These are phyloP conservation scores for Climacteris rufus DNA, from an alignment of 2,113 vertebrate genomes.

Conservation along the genomic window DNA sequence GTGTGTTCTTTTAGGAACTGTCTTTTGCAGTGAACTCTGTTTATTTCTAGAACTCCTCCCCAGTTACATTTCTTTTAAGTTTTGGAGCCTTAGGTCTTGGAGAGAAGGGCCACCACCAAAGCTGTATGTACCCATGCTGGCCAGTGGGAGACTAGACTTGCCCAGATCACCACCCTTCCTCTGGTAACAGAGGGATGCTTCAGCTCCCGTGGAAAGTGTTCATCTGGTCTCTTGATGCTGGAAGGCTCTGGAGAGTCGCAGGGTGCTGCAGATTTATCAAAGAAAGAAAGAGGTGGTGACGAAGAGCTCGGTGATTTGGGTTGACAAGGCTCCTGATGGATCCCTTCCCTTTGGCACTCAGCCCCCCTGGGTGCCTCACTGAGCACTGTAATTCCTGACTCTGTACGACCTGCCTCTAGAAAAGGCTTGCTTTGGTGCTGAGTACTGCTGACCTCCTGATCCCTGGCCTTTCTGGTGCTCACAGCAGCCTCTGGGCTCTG, in stretches of 20 bases:
- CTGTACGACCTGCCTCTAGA: neutral
- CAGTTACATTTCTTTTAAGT: neutral
- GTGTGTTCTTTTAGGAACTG: neutral
- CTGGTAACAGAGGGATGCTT: neutral
- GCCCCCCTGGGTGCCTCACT: neutral
- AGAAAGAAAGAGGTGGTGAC: neutral
- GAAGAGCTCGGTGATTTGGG: neutral
- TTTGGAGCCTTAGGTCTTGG: neutral
- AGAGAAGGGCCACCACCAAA: neutral
- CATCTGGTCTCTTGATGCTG: neutral
- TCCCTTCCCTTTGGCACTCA: neutral
- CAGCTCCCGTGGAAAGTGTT: neutral
- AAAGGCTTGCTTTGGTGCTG: neutral
- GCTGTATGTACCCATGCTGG: neutral
- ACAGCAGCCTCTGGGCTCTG: neutral
- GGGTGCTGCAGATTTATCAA: neutral
- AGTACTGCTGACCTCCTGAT: neutral
- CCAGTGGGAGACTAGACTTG: neutral
- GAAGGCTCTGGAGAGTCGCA: neutral
- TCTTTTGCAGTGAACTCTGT: neutral
- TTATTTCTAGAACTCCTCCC: neutral
- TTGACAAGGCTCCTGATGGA: neutral
- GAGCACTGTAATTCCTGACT: neutral
- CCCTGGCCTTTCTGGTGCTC: neutral
- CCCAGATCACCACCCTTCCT: neutral